These are phyloP conservation scores for Anhinga rufa DNA, from an alignment of 2,113 vertebrate genomes.

Conservation along the genomic window DNA sequence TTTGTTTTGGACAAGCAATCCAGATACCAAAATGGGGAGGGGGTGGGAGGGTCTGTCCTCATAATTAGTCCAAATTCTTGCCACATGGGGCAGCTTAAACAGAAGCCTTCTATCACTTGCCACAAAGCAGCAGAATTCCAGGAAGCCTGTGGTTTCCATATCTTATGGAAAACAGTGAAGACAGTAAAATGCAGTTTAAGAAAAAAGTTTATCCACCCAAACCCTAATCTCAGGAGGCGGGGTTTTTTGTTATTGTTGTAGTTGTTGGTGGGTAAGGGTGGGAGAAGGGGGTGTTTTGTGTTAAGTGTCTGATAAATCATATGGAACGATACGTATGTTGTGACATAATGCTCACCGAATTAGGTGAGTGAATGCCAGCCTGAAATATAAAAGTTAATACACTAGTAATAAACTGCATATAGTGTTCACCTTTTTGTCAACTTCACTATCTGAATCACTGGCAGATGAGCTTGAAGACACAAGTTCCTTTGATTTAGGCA, in stretches of 20 bases:
- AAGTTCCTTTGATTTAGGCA: constrained; percentile 98
- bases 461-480: constrained; percentile 90
- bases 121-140: not conserved
- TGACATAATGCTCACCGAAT: not conserved
- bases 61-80: not conserved
- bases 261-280: not conserved
- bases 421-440: constrained; percentile 88
- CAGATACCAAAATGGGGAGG: not conserved
- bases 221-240: not conserved
- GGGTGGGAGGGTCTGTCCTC: not conserved
- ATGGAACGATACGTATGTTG: not conserved
- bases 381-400: not conserved
- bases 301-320: not conserved
- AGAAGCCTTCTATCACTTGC: not conserved
- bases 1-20: not conserved
- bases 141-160: not conserved
- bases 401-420: not conserved
- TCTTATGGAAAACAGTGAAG: not conserved
- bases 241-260: not conserved
- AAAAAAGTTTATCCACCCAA: not conserved
- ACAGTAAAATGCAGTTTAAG: not conserved
- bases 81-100: not conserved
- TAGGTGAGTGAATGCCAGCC: not conserved
- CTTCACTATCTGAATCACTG: constrained; percentile 94
- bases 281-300: not conserved